These are phyloP conservation scores for Phyllopteryx taeniolatus DNA, from an alignment of 2,113 vertebrate species.

Conservation along the genomic window DNA sequence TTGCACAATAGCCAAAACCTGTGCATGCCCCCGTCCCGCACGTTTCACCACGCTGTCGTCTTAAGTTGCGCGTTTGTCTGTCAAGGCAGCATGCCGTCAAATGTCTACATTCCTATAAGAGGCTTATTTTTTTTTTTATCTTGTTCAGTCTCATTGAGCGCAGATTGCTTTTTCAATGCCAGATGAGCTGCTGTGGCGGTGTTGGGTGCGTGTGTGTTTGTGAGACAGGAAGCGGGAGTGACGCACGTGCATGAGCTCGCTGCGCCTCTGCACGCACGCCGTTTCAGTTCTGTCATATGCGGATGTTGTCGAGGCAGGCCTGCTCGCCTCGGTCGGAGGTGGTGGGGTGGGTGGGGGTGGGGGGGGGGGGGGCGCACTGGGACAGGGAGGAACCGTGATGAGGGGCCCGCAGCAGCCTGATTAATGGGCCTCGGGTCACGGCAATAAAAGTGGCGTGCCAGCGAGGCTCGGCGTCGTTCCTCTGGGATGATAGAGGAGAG, in stretches of 20 bases:
- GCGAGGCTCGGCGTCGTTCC: constrained; percentile 61
- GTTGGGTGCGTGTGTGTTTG: not conserved
- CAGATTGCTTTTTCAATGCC: constrained; percentile 5
- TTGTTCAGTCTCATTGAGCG: constrained; percentile 14
- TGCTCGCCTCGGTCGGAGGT: constrained; percentile 3
- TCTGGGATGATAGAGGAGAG: constrained; percentile 63
- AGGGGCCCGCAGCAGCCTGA: constrained; percentile 63
- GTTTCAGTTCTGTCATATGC: constrained; percentile 38
- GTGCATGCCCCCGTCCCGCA: not conserved
- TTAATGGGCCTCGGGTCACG: constrained; percentile 71
- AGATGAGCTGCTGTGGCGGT: not conserved
- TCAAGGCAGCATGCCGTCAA: constrained; percentile 11
- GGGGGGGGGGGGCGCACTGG: constrained; percentile 33
- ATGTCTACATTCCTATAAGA: constrained; percentile 19
- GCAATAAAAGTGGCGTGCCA: constrained; percentile 70
- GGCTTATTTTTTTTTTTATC: constrained; percentile 28
- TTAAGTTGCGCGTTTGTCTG: constrained; percentile 11
- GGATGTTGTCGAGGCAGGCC: constrained; percentile 50
- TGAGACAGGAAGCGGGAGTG: constrained; percentile 28
- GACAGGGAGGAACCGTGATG: constrained; percentile 42
- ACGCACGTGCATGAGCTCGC: constrained; percentile 4
- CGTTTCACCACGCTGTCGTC: not conserved
- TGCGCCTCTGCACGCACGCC: constrained; percentile 1
- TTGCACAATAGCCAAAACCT: not conserved
- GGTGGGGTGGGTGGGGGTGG: not conserved